phyloP scores from a whole-genome alignment of 2,888 invertebrate species.

The Drosophila affinis region DNA sequence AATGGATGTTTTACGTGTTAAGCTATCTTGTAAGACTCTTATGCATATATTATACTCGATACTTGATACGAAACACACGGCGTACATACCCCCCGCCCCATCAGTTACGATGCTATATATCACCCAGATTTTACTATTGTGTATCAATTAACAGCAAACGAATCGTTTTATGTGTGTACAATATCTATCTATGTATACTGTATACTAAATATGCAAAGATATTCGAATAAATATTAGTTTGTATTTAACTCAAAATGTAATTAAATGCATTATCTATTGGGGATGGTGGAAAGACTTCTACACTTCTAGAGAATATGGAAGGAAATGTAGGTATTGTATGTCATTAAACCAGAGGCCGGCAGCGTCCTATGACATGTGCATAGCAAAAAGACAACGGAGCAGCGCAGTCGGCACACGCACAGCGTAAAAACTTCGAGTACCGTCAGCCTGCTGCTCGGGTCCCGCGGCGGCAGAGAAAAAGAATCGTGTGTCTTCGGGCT shows the following conservation, averaged over 20 bases:
- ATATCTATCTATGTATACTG: slow-evolving; percentile 62
- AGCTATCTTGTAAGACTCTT: slow-evolving; percentile 65
- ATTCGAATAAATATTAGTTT: slow-evolving; percentile 79
- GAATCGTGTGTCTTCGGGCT: too few relatives aligned
- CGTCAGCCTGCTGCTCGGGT: too few relatives aligned
- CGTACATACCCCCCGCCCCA: slow-evolving; percentile 32
- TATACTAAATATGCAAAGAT: slow-evolving; percentile 72
- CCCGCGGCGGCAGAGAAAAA: too few relatives aligned
- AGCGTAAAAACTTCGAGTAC: too few relatives aligned
- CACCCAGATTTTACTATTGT: slow-evolving; percentile 47
- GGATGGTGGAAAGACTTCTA: too few relatives aligned
- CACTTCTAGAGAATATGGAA: neutral
- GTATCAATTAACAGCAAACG: slow-evolving; percentile 44
- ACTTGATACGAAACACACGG: slow-evolving; percentile 36
- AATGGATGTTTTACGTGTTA: slow-evolving; percentile 51
- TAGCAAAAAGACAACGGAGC: too few relatives aligned
- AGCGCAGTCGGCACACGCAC: too few relatives aligned
- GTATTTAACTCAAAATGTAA: slow-evolving; percentile 40
- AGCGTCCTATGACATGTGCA: too few relatives aligned
- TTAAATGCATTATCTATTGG: neutral
- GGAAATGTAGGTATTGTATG: neutral
- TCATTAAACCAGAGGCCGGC: too few relatives aligned
- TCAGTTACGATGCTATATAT: slow-evolving; percentile 36
- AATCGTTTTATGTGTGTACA: slow-evolving; percentile 60
- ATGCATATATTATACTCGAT: slow-evolving; percentile 55